Base-by-base conservation (phyloP, 2,113 vertebrate genomes). In the Pongo pygmaeus region DNA sequence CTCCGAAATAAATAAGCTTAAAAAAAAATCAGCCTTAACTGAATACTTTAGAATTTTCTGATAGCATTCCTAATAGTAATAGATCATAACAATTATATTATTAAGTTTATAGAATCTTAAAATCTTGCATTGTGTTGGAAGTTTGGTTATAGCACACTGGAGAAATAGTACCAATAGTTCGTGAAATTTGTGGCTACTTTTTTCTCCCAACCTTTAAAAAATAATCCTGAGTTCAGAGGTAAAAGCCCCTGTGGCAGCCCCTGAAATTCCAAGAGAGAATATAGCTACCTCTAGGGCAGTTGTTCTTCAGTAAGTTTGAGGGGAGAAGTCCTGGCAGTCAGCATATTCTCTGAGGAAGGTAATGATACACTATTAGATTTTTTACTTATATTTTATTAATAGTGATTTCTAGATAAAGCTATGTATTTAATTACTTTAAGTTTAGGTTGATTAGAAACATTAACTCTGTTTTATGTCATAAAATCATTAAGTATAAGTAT, bases 21-120 rank as follows among this genome's bases (percentile, higher is more conserved):
- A 77, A 77, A 77, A 43, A 77, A 30, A 77, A 77, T 55, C 75
- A 9, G 83, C 87, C 88, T 90, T 80, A 93, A 92, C 8, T 52
- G 48, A 93, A 89, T 72, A 83, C 57, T 96, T 92, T 96, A 95
- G 57, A 32, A 80, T 88, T 87, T 94, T 96, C 55, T 90, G n/a
- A 84, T 84, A 79, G 48, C 86, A 55, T 95, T 81, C 96, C 69
- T 96, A 94, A 40, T 81, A 95, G 55, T 52, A 91, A 48, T 91
- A 72, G 11, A 92, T 75, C 72, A 79, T 84, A 93, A 86, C 3
- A 85, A 38, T 95, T 94, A 84, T 78, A 59, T 85, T 84, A 55
- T 69, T 83, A 84, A 59, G 50, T 93, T 90, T 84, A 38, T 90
- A 59, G 70, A 64, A 69, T 85, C 32, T 83, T 85, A 92, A 93